phyloP scores from a whole-genome alignment of 2,797 vertebrate species.

The Poecilia gillii region DNA sequence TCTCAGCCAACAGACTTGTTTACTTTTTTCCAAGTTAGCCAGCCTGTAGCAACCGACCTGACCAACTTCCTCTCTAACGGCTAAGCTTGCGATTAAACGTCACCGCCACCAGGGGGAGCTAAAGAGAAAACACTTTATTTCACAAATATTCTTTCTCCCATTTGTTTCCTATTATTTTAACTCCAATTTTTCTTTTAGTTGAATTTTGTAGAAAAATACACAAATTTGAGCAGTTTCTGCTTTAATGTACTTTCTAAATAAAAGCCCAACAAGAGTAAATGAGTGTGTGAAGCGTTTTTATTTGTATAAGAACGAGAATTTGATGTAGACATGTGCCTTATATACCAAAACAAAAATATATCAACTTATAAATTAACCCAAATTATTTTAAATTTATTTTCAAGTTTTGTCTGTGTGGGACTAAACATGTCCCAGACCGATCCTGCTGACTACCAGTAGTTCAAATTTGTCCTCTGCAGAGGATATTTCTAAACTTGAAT shows the following conservation, averaged over 20 bases:
- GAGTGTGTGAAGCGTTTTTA: not conserved
- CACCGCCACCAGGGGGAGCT: slow-evolving; percentile 30
- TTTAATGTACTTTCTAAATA: slow-evolving; percentile 27
- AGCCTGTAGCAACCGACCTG: slow-evolving; percentile 26
- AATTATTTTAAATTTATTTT: not conserved
- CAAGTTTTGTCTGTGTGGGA: not conserved
- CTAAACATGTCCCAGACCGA: too few species aligned
- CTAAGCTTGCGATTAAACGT: not conserved
- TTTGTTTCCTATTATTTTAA: not conserved
- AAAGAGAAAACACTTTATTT: not conserved
- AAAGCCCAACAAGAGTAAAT: slow-evolving; percentile 1
- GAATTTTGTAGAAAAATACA: not conserved
- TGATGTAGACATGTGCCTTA: not conserved
- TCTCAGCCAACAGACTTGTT: slow-evolving; percentile 66
- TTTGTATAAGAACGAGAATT: not conserved
- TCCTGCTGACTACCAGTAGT: too few species aligned
- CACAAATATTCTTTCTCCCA: not conserved
- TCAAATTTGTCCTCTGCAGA: too few species aligned
- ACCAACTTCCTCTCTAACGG: slow-evolving; percentile 58
- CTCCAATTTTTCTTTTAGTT: not conserved
- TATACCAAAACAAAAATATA: not conserved
- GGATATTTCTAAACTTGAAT: too few species aligned
- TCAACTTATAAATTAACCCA: not conserved
- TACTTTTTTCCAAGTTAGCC: slow-evolving; percentile 73
- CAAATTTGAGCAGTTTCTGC: not conserved